phyloP scores from a whole-genome alignment of 2,888 invertebrate genomes.

The Sesia apiformis region DNA sequence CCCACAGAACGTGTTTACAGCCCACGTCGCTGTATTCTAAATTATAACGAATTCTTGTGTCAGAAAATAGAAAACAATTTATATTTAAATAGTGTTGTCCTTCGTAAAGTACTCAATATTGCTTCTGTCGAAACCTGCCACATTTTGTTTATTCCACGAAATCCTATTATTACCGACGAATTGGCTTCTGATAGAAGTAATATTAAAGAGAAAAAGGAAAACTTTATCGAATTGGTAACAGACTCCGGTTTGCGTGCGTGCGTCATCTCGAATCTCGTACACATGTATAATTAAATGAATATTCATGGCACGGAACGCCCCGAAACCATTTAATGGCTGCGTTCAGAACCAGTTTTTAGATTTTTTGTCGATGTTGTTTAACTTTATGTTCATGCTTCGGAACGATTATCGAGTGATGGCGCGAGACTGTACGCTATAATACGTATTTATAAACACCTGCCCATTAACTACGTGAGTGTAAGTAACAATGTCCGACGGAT shows the following conservation, averaged over 20 bases:
- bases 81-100: too few relatives aligned
- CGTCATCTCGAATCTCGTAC: conserved; percentile 48
- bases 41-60: too few relatives aligned
- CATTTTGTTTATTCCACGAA: too few relatives aligned
- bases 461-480: conserved; percentile 35
- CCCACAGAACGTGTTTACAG: too few relatives aligned
- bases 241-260: conserved; percentile 30
- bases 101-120: too few relatives aligned
- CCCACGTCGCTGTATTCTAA: too few relatives aligned
- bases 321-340: conserved; percentile 47
- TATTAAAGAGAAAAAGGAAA: conserved; percentile 23
- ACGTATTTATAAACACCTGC: conserved; percentile 51
- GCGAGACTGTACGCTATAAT: conserved; percentile 35
- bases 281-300: conserved; percentile 52
- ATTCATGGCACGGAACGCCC: conserved; percentile 51
- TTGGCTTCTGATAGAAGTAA: conserved; percentile 31
- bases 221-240: conserved; percentile 34
- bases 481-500: conserved; percentile 38
- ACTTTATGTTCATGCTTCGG: conserved; percentile 36
- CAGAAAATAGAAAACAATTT: too few relatives aligned
- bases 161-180: not conserved
- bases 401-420: conserved; percentile 48
- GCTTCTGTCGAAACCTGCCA: too few relatives aligned
- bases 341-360: conserved; percentile 43
- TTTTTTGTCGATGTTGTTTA: conserved; percentile 55